A percentile compares a stretch with the other conserved stretches of the same genome.
These are phyloP conservation scores for Bombus affinis DNA, from an alignment of 1,140 invertebrate species.

Conservation along the genomic window DNA sequence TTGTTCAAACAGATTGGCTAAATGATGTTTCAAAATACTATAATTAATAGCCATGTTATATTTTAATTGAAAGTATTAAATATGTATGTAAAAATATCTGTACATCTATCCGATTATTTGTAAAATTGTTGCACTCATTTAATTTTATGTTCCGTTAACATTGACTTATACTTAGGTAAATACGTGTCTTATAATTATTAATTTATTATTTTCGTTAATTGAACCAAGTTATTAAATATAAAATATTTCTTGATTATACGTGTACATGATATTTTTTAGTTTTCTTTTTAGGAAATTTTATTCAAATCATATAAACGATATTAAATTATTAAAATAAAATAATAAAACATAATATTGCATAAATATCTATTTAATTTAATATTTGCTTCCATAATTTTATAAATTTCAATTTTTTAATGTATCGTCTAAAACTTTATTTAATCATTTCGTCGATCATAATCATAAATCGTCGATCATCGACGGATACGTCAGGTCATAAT, in stretches of 20 bases:
- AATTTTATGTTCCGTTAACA: no score
- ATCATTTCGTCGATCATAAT: background rate
- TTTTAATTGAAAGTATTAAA: background rate
- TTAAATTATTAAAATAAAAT: no score
- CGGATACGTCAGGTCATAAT: background rate
- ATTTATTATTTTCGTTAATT: no score
- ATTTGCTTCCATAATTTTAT: background rate
- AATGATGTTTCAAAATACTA: background rate
- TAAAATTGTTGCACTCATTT: background rate
- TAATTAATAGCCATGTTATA: background rate
- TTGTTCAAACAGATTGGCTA: slow-evolving; percentile 1
- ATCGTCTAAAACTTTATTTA: background rate
- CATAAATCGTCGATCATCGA: background rate
- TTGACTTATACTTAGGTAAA: no score
- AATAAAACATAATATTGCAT: background rate
- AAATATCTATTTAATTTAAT: background rate
- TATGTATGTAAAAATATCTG: background rate
- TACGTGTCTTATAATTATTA: no score
- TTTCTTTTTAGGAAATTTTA: no score
- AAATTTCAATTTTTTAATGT: no score
- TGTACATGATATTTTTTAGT: no score
- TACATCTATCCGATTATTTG: background rate
- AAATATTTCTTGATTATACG: no score
- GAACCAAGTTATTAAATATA: no score
- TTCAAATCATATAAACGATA: no score